Evolutionary conservation across 2,888 invertebrate species (phyloP), one percentile per base, ranked within the genome.

Genomic region (Drosophila austrosaltans): DNA sequence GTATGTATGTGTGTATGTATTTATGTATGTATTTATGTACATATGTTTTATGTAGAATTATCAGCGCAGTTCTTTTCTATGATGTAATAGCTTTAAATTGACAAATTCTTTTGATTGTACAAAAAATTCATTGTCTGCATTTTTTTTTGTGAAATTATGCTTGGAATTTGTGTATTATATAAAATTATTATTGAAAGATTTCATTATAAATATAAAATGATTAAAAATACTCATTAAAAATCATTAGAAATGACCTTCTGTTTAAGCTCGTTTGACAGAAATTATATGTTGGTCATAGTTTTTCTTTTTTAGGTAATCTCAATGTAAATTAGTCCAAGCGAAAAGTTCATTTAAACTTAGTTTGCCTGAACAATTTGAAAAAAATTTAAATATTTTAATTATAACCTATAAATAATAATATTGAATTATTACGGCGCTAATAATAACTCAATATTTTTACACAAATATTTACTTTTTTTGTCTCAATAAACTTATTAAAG

Each of bases 81-180:
- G 77, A 66, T 84, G 79, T 81, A 82, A 84, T 79, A 76, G 69
- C 63, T 54, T n/a, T 10, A 74, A 82, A 76, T 79, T 75, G 64
- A 76, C 63, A 71, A 61, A 57, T 66, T 63, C 53, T 40, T 36
- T 48, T 32, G n/a, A 44, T 36, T 36, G 4, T 36, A 36, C 36
- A 36, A 10, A 36, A 36, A 32, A 22, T 39, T 30, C 3, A 32
- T 42, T 32, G 54, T 54, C 32, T 56, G 6, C 12, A 20, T 58
- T 65, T 53, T 39, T 30, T 44, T 12, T 39, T 16, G 40, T 42
- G 63, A 54, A 53, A 65, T 60, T 53, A 42, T 62, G 36, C 6
- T 44, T 44, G 20, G 20, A 44, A 44, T 44, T 44, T 44, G 20
- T 44, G 22, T 1, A 48, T 12, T 25, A 25, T 25, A 4, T 25